phyloP scores from a whole-genome alignment of 2,888 invertebrate species.

The Ichneumoninae sp. region DNA sequence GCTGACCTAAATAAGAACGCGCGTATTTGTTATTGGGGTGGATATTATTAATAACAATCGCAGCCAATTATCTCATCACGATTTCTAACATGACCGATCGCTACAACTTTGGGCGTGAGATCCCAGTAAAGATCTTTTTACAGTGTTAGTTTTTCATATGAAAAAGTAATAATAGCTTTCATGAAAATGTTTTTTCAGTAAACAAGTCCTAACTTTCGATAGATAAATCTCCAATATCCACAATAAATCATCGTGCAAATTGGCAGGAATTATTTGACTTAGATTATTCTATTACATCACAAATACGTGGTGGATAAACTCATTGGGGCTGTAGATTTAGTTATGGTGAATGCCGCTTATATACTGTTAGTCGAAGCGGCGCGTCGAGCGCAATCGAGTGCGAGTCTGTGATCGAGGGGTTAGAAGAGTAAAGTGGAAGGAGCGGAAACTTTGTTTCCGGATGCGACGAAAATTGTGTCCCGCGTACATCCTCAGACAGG shows the following conservation, averaged over 20 bases:
- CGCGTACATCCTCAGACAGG: conserved; percentile 26
- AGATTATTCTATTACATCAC: not conserved
- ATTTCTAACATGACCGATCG: not conserved
- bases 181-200: not conserved
- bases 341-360: conserved; percentile 2
- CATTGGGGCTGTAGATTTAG: not conserved
- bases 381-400: not conserved
- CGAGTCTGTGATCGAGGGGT: not conserved
- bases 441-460: conserved; percentile 59
- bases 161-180: not conserved
- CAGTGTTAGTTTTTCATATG: not conserved
- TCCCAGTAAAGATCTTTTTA: not conserved
- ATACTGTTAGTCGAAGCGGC: not conserved
- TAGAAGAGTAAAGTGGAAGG: not conserved
- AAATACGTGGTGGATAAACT: not conserved
- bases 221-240: not conserved
- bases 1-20: too few relatives aligned
- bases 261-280: not conserved
- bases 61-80: not conserved
- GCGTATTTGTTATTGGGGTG: too few relatives aligned
- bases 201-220: not conserved
- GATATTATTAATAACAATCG: not conserved
- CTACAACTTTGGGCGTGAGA: not conserved
- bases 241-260: not conserved
- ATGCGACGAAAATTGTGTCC: conserved; percentile 60